Evolutionary conservation across 2,113 vertebrate species (phyloP), one percentile per base, ranked within the genome.

Genomic region (Synchiropus splendidus): DNA sequence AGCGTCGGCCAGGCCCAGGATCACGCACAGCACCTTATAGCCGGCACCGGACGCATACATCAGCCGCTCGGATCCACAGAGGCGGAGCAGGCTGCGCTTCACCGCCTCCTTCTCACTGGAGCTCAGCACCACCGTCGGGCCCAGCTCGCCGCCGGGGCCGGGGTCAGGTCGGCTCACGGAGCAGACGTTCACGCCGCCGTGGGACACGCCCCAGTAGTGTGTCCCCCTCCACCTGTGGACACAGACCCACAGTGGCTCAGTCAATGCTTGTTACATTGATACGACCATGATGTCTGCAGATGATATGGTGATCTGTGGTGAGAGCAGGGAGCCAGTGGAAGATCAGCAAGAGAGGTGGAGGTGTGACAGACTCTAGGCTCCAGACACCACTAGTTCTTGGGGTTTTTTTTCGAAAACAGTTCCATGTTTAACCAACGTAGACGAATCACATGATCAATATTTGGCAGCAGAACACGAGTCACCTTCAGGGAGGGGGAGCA

Each of bases 11-110:
- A 82, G 64, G 31, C 86, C 83, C 67, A 84, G 75, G 41, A 85
- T 81, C 16, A 89, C 71, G 0, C 87, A 89, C 38, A 88, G 74
- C 65, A 88, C 71, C 72, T 88, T 88, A 72, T 84, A 89, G 4
- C 88, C 87, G 0, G 88, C 80, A 0, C 87, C 84, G 0, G 80
- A 86, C 1, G 81, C 87, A 6, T 78, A 87, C 49, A 42, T 77
- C 40, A 90, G 66, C 21, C 18, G 52, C 9, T 58, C 72, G 0
- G 72, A 54, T 6, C 72, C 61, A 4, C 78, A 83, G 17, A 86
- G 64, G 0, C 72, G 64, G 0, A 31, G 43, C 51, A 87, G 65
- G 0, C 68, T 77, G 0, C 57, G 79, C 54, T 67, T 86, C 8
- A 88, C 79, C 1, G 30, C 47, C 0, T 1, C 44, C 36, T 66